Evolutionary conservation across 2,797 vertebrate species (phyloP).

Genomic region (Fundulus diaphanus): DNA sequence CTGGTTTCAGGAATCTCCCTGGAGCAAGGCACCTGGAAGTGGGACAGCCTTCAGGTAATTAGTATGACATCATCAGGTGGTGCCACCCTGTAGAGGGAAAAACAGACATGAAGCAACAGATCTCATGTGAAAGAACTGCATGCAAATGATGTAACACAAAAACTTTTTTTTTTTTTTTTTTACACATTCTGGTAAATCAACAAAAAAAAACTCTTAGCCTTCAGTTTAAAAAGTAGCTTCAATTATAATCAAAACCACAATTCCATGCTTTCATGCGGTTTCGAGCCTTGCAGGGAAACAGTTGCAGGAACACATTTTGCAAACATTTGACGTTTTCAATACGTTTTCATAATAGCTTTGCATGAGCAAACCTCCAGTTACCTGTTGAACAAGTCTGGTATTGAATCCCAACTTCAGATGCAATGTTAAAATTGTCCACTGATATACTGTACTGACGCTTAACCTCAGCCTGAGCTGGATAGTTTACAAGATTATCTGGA

Average conservation of each 20-base stretch:
- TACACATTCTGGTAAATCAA: neutral
- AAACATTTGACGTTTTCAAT: neutral
- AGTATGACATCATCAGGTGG: slow-evolving; percentile 65
- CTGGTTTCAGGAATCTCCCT: slow-evolving; percentile 25
- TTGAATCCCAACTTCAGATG: neutral
- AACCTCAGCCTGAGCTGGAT: neutral
- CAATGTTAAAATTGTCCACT: neutral
- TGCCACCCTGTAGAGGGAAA: slow-evolving; percentile 55
- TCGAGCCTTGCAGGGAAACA: neutral
- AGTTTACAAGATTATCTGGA: neutral
- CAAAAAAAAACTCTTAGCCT: too few relatives aligned
- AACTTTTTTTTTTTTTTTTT: too few relatives aligned
- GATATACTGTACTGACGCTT: neutral
- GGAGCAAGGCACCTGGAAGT: slow-evolving; percentile 12
- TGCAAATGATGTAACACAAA: neutral
- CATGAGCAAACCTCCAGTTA: neutral
- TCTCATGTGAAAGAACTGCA: neutral
- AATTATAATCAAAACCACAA: neutral
- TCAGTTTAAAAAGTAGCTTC: neutral
- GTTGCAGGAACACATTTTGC: neutral
- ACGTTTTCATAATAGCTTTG: neutral
- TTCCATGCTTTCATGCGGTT: neutral
- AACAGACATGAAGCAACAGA: slow-evolving; percentile 13
- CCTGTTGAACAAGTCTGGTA: neutral
- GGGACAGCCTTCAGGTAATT: slow-evolving; percentile 60